Conservation (phyloP, 2,113 vertebrate genomes). For the Macroglossus sobrinus region DNA sequence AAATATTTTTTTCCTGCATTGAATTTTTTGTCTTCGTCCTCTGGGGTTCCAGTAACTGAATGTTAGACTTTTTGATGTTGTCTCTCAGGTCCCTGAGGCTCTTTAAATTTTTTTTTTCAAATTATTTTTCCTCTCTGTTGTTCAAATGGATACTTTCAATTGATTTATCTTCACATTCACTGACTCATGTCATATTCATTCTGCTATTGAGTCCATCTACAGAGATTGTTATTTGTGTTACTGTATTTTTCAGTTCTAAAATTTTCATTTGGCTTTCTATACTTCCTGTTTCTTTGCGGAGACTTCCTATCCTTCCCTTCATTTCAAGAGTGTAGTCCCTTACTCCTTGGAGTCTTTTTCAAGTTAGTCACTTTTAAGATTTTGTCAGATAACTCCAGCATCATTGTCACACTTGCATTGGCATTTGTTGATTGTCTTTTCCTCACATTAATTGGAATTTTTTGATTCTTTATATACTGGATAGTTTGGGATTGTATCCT, state of each 20-base stretch:
- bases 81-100: neutral
- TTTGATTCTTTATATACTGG: neutral
- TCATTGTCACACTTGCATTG: neutral
- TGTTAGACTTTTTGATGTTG: neutral
- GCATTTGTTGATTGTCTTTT: neutral
- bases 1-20: neutral
- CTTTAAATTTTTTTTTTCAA: neutral
- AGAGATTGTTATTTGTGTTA: neutral
- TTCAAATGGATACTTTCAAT: neutral
- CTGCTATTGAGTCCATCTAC: neutral
- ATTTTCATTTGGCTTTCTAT: neutral
- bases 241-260: slow-evolving; percentile 14
- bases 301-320: neutral
- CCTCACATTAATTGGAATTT: neutral
- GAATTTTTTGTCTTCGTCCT: neutral
- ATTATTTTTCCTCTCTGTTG: neutral
- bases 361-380: neutral
- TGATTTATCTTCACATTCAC: neutral
- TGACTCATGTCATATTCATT: neutral
- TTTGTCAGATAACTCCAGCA: neutral
- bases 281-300: neutral
- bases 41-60: neutral
- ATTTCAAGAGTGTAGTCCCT: neutral
- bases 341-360: neutral
- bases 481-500: neutral